phyloP scores from a whole-genome alignment of 2,797 vertebrate genomes.

The Paedocypris micromegethes region DNA sequence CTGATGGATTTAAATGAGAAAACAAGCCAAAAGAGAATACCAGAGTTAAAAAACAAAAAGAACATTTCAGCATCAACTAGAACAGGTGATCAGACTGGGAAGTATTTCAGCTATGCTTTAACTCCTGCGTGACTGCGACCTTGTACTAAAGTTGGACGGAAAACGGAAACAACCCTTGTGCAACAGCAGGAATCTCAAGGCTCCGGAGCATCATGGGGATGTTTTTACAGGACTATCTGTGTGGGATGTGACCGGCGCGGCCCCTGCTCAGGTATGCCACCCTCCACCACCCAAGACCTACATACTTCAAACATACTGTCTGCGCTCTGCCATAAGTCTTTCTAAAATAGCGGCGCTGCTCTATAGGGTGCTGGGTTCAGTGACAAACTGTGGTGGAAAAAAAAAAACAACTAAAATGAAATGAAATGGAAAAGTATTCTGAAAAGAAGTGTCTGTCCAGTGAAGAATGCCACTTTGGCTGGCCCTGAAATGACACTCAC shows the following conservation, averaged over 20 bases:
- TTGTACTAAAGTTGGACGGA: conserved; percentile 70
- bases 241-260: conserved; percentile 45
- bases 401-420: conserved; percentile 26
- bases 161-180: conserved; percentile 70
- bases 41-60: no score
- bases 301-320: conserved; percentile 67
- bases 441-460: background rate
- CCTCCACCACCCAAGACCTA: conserved; percentile 54
- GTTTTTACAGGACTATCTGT: conserved; percentile 65
- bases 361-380: conserved; percentile 36
- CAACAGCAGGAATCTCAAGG: conserved; percentile 77
- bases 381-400: conserved; percentile 45
- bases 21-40: no score
- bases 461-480: conserved; percentile 35
- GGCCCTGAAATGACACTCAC: conserved; percentile 56
- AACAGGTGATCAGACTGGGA: background rate
- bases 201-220: conserved; percentile 56
- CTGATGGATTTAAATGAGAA: no score
- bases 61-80: background rate
- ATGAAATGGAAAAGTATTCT: no score
- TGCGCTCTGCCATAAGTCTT: conserved; percentile 56
- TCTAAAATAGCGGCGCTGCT: conserved; percentile 60
- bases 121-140: conserved; percentile 59
- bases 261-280: conserved; percentile 71
- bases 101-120: conserved; percentile 32